These are phyloP conservation scores for Halichoerus grypus DNA, from an alignment of 2,113 vertebrate genomes.

Conservation along the genomic window DNA sequence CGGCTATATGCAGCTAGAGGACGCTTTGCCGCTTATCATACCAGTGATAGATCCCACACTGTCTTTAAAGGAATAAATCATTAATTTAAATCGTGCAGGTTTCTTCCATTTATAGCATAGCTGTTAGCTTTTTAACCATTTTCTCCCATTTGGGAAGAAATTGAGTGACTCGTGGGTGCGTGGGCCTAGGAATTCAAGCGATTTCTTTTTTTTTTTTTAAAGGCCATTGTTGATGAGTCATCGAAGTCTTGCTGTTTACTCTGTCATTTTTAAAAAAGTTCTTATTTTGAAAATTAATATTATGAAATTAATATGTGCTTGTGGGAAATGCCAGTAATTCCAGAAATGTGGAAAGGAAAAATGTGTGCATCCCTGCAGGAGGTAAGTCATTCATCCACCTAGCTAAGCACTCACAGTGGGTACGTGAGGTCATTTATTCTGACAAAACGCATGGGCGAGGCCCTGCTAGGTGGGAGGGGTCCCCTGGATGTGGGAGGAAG, in stretches of 20 bases:
- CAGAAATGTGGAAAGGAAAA: background rate
- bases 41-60: slow-evolving; percentile 80
- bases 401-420: background rate
- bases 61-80: slow-evolving; percentile 86
- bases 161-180: background rate
- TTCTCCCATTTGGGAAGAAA: slow-evolving; percentile 65
- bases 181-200: background rate
- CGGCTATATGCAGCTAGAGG: slow-evolving; percentile 86
- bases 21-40: slow-evolving; percentile 81
- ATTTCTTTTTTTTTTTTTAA: background rate
- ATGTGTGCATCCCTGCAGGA: fast-evolving
- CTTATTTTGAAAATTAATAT: background rate
- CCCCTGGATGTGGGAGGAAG: fast-evolving
- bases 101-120: slow-evolving; percentile 79
- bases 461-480: background rate
- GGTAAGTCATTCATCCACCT: background rate
- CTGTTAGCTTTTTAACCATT: slow-evolving; percentile 60
- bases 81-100: slow-evolving; percentile 83
- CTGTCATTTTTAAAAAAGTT: background rate
- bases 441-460: fast-evolving
- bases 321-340: background rate
- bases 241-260: background rate
- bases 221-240: background rate
- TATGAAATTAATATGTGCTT: background rate
- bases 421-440: fast-evolving